Evolutionary conservation across 2,888 invertebrate genomes (phyloP).

Genomic region (Odiellus spinosus): DNA sequence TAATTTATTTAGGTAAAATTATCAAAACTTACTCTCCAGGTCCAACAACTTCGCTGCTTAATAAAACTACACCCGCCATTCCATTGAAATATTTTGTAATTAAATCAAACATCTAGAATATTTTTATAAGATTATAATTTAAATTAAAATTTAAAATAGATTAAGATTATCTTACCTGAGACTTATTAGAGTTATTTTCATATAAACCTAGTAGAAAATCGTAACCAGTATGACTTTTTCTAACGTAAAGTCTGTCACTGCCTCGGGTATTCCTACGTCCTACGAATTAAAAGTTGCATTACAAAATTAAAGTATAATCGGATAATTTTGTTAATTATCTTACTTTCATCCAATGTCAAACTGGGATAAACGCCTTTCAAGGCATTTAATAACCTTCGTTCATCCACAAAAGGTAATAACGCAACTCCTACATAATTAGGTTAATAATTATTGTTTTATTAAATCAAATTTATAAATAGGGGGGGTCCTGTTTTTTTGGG

Average conservation of each 20-base stretch:
- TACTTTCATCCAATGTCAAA: constrained; percentile 67
- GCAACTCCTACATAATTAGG: constrained; percentile 55
- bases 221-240: constrained; percentile 51
- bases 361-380: constrained; percentile 59
- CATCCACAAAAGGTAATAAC: constrained; percentile 92
- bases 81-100: constrained; percentile 56
- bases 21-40: constrained; percentile 43
- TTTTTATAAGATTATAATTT: background rate
- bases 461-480: too few relatives aligned
- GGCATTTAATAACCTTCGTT: constrained; percentile 63
- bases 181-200: constrained; percentile 29
- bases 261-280: constrained; percentile 68
- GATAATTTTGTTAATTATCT: constrained; percentile 23
- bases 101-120: constrained; percentile 35
- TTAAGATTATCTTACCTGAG: background rate
- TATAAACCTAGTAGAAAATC: constrained; percentile 53
- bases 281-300: constrained; percentile 25
- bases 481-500: too few relatives aligned
- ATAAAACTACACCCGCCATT: constrained; percentile 60
- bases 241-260: constrained; percentile 75
- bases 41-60: constrained; percentile 50
- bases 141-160: background rate
- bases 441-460: too few relatives aligned
- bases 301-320: constrained; percentile 4
- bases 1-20: background rate